Base-by-base conservation (phyloP, 35 echinoderm and acorn worm genomes). In the Nesometra sesokonis region DNA sequence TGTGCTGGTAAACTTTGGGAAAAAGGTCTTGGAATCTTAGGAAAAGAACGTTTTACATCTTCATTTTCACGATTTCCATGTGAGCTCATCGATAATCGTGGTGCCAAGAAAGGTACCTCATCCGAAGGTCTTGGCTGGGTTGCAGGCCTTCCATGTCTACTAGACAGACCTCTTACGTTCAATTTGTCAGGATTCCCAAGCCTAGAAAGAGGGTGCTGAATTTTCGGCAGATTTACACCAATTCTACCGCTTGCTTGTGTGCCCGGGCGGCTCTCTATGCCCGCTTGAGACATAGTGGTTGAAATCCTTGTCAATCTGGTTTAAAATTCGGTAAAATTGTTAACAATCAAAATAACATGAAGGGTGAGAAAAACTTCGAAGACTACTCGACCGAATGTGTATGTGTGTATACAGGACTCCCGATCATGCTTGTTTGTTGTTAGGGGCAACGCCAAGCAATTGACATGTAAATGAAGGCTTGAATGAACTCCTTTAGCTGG, bases 131-230 rank as follows among this genome's bases (percentile, higher is more conserved):
- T 31, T 29, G 94, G 94, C 46, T 38, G 86, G 5, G 92, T 88
- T 0, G 13, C 21, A 27, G 96, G 96, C 67, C 96, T 46, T 35
- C 47, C 83, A 33, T 88, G 82, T 36, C 90, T 85, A 57, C 96
- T 99, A 0, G 92, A 92, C 3, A 94, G 79, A 32, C 96, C 96
- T 77, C 96, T 84, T 39, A 99, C 77, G 36, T 99, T 99, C 17
- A 99, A 32, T 77, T 92, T 99, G 35, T 94, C 93, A 29, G 92
- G 96, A 37, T 99, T 90, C 30, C 96, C 96, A 0, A 99, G 85
- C 36, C 96, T 87, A 76, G 96, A 94, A 33, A 99, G 82, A 5
- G 96, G 96, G 79, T 99, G 96, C 76, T 88, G 96, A 35, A 99
- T 99, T 82, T 99, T 87, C 4, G 96, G 96, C 17, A 99, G 84